Evolutionary conservation across 2,888 invertebrate species (phyloP).

Genomic region (Agriotes lineatus): DNA sequence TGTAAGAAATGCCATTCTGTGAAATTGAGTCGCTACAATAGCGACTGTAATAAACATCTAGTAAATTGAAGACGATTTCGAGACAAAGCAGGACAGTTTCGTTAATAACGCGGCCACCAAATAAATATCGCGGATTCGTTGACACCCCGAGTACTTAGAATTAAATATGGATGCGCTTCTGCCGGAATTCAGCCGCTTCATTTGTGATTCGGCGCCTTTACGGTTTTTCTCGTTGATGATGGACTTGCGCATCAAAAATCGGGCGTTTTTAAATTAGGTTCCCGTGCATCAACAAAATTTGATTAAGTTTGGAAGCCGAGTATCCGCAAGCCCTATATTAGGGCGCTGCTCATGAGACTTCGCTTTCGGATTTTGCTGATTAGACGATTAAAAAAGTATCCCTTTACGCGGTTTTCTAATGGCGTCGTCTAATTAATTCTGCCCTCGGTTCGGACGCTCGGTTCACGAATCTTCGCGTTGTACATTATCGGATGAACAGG

Average conservation of each 20-base stretch:
- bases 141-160: conserved; percentile 41
- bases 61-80: conserved; percentile 51
- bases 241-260: too few relatives aligned
- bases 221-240: not conserved
- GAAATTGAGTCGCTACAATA: conserved; percentile 50
- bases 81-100: conserved; percentile 46
- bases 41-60: conserved; percentile 52
- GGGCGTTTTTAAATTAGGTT: too few relatives aligned
- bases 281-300: too few relatives aligned
- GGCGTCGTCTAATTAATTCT: too few relatives aligned
- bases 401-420: too few relatives aligned
- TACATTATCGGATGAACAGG: conserved; percentile 42
- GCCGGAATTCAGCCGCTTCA: conserved; percentile 1
- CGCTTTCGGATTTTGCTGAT: too few relatives aligned
- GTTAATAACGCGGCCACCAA: conserved; percentile 49
- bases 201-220: not conserved
- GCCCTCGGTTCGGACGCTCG: too few relatives aligned
- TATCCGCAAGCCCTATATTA: too few relatives aligned
- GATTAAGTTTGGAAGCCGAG: too few relatives aligned
- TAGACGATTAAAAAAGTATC: too few relatives aligned
- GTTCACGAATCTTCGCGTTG: not conserved
- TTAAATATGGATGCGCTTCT: conserved; percentile 38
- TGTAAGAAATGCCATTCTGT: conserved; percentile 49
- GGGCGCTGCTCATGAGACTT: too few relatives aligned
- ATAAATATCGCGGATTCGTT: conserved; percentile 47